Conservation (phyloP, 1,140 invertebrate genomes). For the Neodiprion lecontei region DNA sequence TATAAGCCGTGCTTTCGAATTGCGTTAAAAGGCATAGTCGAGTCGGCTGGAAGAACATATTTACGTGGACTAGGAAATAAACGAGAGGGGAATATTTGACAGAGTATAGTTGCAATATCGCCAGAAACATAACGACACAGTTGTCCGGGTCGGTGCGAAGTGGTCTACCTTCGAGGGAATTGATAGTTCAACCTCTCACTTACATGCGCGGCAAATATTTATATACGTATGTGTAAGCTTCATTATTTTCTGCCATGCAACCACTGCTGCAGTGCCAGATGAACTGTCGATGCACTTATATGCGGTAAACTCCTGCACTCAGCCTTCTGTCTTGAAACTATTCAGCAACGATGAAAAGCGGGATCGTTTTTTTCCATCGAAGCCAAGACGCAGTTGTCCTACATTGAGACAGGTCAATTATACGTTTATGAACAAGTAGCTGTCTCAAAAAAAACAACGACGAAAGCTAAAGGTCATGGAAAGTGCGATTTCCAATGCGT, state of each 20-base stretch:
- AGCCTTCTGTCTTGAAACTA: background rate
- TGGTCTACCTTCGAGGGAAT: slow-evolving; percentile 37
- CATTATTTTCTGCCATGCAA: too few relatives aligned
- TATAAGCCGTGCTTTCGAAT: too few relatives aligned
- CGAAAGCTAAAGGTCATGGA: background rate
- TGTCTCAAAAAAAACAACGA: background rate
- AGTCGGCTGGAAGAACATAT: background rate
- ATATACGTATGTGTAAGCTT: too few relatives aligned
- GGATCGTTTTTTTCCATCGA: background rate
- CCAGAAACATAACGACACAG: slow-evolving; percentile 25
- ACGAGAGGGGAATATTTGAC: background rate
- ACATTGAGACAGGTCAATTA: too few relatives aligned
- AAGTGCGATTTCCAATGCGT: slow-evolving; percentile 1
- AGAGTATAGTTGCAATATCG: slow-evolving; percentile 20
- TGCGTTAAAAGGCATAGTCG: too few relatives aligned
- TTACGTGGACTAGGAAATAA: background rate
- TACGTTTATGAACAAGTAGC: too few relatives aligned
- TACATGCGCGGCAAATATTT: slow-evolving; percentile 21
- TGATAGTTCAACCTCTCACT: slow-evolving; percentile 32
- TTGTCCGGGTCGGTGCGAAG: slow-evolving; percentile 26
- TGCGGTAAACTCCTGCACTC: background rate
- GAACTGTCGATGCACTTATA: background rate
- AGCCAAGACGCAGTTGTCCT: background rate
- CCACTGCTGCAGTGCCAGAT: background rate
- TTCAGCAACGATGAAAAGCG: background rate